Evolutionary conservation across 2,113 vertebrate species (phyloP), one percentile per base, ranked within the genome.

Genomic region (Entomyzon cyanotis): DNA sequence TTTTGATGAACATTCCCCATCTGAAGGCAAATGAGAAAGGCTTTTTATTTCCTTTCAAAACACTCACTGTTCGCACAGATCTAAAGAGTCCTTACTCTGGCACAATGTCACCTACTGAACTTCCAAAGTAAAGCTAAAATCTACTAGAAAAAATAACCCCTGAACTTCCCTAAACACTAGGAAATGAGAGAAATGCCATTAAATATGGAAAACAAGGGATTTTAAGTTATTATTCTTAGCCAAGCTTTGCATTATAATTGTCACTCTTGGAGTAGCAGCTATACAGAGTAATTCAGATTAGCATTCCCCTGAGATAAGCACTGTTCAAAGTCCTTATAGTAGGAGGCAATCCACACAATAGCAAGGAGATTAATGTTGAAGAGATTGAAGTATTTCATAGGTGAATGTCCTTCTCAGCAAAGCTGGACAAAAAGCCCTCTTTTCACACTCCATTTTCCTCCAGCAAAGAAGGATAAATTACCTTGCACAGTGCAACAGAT

Each of bases 361-460:
- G 33, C 56, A 28, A 90, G 27, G 64, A 92, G 71, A 70, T 94
- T 64, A 88, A 74, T 70, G 73, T 42, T 81, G 65, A 67, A 84
- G 68, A 67, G 76, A 74, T 7, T 52, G 64, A 59, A 52, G 52
- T 25, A 93, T 88, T 94, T 88, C 28, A 69, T 35, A 86, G 63
- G 41, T 62, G 60, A 92, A 87, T 37, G 60, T 89, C 59, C 76
- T 81, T 65, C 79, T 63, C 80, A 37, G 64, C 53, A 12, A 59
- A 92, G 64, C 3, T 8, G 6, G 41, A 75, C 78, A 92, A 87
- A 67, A 94, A 89, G 56, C 68, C 56, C 74, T 56, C 55, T 81
- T 90, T 95, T 94, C 89, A 93, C 77, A 93, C 44, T n/a, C 52
- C 76, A 75, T 81, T 94, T 81, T 39, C 83, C 44, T 74, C 52